Evolutionary conservation across 2,113 vertebrate species (phyloP).

Genomic region (Pygoscelis antarcticus): DNA sequence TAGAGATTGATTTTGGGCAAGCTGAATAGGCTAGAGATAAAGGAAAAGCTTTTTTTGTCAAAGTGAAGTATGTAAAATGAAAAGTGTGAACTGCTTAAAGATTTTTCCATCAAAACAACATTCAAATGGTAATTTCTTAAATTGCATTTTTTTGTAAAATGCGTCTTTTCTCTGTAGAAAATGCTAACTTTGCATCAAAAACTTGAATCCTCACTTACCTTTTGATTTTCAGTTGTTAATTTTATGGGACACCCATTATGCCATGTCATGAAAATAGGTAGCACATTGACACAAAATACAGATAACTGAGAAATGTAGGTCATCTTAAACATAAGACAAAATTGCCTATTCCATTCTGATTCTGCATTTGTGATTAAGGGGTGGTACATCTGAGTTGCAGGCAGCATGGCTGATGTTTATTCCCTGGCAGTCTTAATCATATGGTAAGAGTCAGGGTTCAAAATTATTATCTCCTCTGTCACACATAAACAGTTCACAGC

Average conservation of each 20-base stretch:
- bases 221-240: background rate
- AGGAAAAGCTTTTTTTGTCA: background rate
- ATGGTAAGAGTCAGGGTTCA: background rate
- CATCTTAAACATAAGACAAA: background rate
- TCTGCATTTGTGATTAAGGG: background rate
- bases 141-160: background rate
- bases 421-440: background rate
- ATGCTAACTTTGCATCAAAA: background rate
- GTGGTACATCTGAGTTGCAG: background rate
- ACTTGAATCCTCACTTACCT: background rate
- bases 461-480: background rate
- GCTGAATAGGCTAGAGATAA: background rate
- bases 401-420: background rate
- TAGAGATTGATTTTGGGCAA: background rate
- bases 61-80: background rate
- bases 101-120: background rate
- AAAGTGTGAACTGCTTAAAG: background rate
- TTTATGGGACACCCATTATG: background rate
- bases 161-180: background rate
- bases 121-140: background rate
- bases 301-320: background rate
- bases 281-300: background rate
- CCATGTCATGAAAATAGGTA: background rate
- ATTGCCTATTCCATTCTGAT: background rate
- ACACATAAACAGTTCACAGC: background rate